These are phyloP conservation scores for Chymomyza procnemis DNA, from an alignment of 2,888 invertebrate genomes.

Conservation along the genomic window DNA sequence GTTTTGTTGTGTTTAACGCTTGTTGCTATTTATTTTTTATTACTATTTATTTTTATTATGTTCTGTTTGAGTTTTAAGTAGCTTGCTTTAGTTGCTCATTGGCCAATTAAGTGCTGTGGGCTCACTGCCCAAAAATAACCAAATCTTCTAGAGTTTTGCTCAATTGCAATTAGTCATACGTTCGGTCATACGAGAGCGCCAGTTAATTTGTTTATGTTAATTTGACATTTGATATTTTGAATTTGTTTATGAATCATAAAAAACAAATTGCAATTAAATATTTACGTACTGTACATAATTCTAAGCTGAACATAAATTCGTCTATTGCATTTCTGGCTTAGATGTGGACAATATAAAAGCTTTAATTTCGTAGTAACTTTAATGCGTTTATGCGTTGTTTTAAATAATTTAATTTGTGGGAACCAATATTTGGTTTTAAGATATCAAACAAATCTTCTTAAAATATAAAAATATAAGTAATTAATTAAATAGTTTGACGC, in stretches of 20 bases:
- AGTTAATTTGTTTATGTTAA: not conserved
- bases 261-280: not conserved
- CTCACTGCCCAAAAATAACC: not conserved
- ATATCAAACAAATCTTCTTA: no score
- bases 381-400: no score
- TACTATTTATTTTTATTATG: not conserved
- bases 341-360: no score
- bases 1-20: no score
- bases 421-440: no score
- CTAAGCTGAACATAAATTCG: not conserved
- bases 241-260: not conserved
- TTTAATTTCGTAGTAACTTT: no score
- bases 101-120: not conserved
- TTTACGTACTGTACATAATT: not conserved
- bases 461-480: no score
- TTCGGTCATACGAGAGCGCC: not conserved
- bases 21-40: not conserved
- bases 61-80: conserved; percentile 10
- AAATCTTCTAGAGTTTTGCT: not conserved
- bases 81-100: conserved; percentile 4
- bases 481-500: no score
- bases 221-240: not conserved
- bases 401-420: no score
- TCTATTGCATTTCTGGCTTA: not conserved
- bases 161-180: not conserved